A percentile compares a stretch with the other conserved stretches of the same genome.
phyloP scores from a whole-genome alignment of 2,113 vertebrate species.

The Elaphurus davidianus region DNA sequence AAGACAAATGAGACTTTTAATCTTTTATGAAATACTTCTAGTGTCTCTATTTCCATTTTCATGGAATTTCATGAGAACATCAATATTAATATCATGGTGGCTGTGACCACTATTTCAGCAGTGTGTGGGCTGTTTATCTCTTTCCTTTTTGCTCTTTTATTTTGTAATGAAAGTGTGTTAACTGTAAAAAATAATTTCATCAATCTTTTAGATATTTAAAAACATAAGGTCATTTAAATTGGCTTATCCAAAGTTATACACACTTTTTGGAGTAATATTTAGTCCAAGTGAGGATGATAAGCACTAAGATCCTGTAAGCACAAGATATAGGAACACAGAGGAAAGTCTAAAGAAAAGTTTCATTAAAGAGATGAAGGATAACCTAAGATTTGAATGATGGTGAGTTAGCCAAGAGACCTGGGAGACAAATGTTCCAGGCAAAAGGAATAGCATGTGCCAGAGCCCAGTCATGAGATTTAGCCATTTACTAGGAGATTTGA shows the following conservation, averaged over 20 bases:
- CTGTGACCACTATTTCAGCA: not conserved
- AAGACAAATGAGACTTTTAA: constrained; percentile 33
- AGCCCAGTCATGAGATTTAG: not conserved
- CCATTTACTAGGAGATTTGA: not conserved
- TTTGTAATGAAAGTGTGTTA: not conserved
- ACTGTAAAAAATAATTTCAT: not conserved
- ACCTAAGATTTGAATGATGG: not conserved
- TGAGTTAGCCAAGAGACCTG: not conserved
- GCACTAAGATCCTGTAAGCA: not conserved
- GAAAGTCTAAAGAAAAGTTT: not conserved
- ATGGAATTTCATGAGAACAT: constrained; percentile 22
- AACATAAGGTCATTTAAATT: not conserved
- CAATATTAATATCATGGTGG: not conserved
- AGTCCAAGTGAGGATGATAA: not conserved
- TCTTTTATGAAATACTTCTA: constrained; percentile 1
- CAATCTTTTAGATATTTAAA: not conserved
- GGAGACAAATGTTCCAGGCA: not conserved
- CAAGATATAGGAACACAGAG: not conserved
- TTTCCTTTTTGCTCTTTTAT: not conserved
- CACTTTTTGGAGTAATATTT: not conserved
- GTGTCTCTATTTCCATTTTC: not conserved
- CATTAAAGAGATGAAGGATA: not conserved
- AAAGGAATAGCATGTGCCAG: not conserved
- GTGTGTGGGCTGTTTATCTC: not conserved
- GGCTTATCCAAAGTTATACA: not conserved